Evolutionary conservation across 1,140 invertebrate genomes (phyloP).

Genomic region (Drosophila willistoni): DNA sequence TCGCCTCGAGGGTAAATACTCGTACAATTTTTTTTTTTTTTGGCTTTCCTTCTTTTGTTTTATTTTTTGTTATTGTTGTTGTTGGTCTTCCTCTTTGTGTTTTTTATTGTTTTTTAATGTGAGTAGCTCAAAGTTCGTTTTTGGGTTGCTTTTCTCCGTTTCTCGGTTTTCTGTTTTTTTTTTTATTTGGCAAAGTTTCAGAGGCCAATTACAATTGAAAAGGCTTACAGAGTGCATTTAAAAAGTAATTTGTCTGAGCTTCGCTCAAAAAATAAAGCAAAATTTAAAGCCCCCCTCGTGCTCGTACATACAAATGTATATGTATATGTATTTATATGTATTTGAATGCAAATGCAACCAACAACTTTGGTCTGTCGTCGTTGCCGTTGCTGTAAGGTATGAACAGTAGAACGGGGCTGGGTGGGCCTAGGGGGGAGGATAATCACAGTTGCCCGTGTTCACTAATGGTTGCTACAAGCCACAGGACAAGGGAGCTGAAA

Average conservation of each 20-base stretch:
- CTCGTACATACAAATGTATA: conserved; percentile 26
- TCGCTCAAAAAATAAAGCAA: conserved; percentile 15
- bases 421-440: conserved; percentile 24
- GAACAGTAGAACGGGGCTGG: background rate
- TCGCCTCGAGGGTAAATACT: conserved; percentile 33
- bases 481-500: conserved; percentile 73
- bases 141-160: conserved; percentile 23
- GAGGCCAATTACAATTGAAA: conserved; percentile 75
- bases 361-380: background rate
- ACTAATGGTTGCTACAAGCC: conserved; percentile 83
- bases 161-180: conserved; percentile 51
- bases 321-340: conserved; percentile 72
- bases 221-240: conserved; percentile 79
- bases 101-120: conserved; percentile 81
- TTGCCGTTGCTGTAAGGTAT: no score
- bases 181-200: conserved; percentile 40
- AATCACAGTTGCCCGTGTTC: conserved; percentile 79
- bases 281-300: conserved; percentile 45
- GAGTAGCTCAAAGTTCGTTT: conserved; percentile 56
- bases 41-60: conserved; percentile 67
- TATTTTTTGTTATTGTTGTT: conserved; percentile 50
- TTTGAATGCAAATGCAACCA: conserved; percentile 73
- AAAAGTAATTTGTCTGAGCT: conserved; percentile 82
- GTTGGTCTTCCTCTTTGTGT: conserved; percentile 19
- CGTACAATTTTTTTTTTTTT: background rate